phyloP scores from a whole-genome alignment of 2,888 invertebrate genomes.

The Tiliacea citrago region DNA sequence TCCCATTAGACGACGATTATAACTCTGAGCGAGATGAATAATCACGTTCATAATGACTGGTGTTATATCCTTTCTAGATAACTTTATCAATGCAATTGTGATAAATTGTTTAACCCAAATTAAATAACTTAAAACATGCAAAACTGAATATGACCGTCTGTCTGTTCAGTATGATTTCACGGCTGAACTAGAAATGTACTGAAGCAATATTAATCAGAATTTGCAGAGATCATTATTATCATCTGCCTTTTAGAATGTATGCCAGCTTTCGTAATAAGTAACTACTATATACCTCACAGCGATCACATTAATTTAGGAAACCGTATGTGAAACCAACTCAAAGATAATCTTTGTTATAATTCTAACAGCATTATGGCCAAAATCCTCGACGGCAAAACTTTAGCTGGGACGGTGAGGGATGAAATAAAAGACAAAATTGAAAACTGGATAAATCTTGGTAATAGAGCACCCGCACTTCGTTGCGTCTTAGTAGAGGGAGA shows the following conservation, averaged over 20 bases:
- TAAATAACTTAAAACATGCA: background rate
- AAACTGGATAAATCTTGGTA: slow-evolving; percentile 91
- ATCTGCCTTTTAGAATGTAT: background rate
- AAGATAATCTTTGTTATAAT: slow-evolving; percentile 10
- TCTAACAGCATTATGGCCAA: slow-evolving; percentile 89
- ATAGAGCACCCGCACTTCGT: slow-evolving; percentile 93
- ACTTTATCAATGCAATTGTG: background rate
- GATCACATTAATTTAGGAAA: background rate
- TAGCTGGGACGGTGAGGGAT: slow-evolving; percentile 92
- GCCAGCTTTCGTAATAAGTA: background rate
- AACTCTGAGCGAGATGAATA: background rate
- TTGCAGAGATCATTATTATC: too few species aligned
- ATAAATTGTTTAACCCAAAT: background rate
- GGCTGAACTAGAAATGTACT: background rate
- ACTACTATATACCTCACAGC: too few species aligned
- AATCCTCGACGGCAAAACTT: slow-evolving; percentile 94
- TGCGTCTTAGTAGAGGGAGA: slow-evolving; percentile 96
- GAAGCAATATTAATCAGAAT: background rate
- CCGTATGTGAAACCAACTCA: background rate
- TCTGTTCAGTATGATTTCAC: background rate
- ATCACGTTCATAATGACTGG: background rate
- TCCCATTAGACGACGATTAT: background rate
- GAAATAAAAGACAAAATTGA: slow-evolving; percentile 92
- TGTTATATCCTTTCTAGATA: slow-evolving; percentile 12
- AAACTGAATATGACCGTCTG: background rate